Conservation (phyloP, 2,797 vertebrate species). For the Mus minutoides region DNA sequence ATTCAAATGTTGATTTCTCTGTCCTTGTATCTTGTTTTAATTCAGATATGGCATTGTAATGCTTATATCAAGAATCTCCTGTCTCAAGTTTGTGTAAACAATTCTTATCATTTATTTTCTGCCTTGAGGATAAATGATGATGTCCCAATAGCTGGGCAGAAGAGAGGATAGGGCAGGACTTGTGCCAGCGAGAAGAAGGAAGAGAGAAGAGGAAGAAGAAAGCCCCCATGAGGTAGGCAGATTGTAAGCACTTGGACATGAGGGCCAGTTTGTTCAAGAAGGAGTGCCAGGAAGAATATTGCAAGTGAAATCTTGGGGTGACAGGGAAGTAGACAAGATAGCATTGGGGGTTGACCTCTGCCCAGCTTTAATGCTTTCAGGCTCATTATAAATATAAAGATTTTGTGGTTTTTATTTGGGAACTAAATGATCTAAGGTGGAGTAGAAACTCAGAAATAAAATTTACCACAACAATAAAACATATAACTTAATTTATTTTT, state of each 20-base stretch:
- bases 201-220: not conserved
- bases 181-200: not conserved
- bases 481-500: not conserved
- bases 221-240: not conserved
- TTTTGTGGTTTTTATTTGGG: not conserved
- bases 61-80: not conserved
- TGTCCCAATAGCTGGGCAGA: not conserved
- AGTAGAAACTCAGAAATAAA: not conserved
- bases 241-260: not conserved
- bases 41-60: not conserved
- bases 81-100: not conserved
- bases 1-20: not conserved
- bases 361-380: not conserved
- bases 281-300: not conserved
- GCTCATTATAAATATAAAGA: not conserved
- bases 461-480: not conserved
- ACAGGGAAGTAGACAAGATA: not conserved
- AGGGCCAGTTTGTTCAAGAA: not conserved
- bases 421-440: not conserved
- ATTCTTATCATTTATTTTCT: not conserved
- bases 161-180: not conserved
- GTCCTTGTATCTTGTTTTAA: not conserved
- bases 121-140: not conserved
- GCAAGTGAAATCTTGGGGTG: not conserved
- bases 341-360: not conserved